Evolutionary conservation across 2,888 invertebrate species (phyloP).

Genomic region (Anaspis maculata): DNA sequence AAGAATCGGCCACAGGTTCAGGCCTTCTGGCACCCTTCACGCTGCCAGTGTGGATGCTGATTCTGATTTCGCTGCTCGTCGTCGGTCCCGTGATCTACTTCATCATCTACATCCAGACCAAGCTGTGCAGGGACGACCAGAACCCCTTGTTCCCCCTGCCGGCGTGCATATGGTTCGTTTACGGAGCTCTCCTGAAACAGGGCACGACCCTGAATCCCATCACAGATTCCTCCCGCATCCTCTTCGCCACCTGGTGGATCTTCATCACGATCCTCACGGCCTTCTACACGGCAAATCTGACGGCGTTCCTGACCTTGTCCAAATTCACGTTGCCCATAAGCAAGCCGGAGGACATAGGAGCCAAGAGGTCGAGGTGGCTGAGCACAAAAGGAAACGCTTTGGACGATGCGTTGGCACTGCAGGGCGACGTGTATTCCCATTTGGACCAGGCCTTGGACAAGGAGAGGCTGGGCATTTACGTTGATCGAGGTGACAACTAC

Average conservation of each 20-base stretch:
- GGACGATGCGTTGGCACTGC: conserved; percentile 38
- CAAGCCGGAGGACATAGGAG: conserved; percentile 56
- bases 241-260: conserved; percentile 89
- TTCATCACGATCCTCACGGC: conserved; percentile 81
- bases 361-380: conserved; percentile 57
- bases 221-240: conserved; percentile 71
- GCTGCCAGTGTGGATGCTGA: conserved; percentile 50
- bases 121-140: conserved; percentile 50
- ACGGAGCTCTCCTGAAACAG: conserved; percentile 81
- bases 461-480: not conserved
- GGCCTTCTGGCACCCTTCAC: conserved; percentile 78
- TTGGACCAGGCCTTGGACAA: conserved; percentile 1
- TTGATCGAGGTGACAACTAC: conserved; percentile 27
- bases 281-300: conserved; percentile 85
- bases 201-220: conserved; percentile 73
- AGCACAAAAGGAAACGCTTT: conserved; percentile 58
- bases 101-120: conserved; percentile 56
- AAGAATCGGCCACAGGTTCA: conserved; percentile 73
- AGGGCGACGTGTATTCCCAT: not conserved
- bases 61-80: conserved; percentile 59
- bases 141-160: conserved; percentile 54
- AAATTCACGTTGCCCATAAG: conserved; percentile 75
- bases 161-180: conserved; percentile 79
- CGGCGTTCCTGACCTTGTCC: conserved; percentile 79
- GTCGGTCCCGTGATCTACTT: conserved; percentile 74